Base-by-base conservation (phyloP, 2,888 invertebrate species). In the Bombyx huttoni region DNA sequence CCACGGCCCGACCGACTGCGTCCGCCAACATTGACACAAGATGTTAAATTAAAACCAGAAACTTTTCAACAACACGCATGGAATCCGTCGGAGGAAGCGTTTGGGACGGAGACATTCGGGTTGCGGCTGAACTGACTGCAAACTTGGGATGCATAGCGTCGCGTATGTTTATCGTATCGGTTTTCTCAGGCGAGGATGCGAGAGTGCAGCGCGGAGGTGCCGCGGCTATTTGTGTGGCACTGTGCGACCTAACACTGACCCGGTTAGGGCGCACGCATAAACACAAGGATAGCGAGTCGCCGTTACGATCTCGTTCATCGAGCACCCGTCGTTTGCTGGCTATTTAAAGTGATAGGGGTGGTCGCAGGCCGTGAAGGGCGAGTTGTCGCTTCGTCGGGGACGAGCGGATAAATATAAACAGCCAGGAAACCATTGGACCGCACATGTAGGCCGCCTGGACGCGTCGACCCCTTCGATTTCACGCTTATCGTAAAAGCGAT, bases 181-280 rank as follows among this genome's bases (percentile, higher is more conserved):
- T 9, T 13, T 13, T 7, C 33, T 12, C n/a, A 3, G 3, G 12
- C 3, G 40, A 13, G 12, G 46, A 35, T 50, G 50, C 9, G 10
- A 45, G 46, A 8, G 56, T 58, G 62, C 62, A 60, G 68, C 66
- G 67, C 63, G 61, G 65, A 68, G 70, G 67, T 59, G 64, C 65
- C 59, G 67, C 65, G 67, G 76, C 83, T 84, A 85, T 84, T 85
- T 84, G 76, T 80, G 83, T 82, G 79, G 75, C 71, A 78, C 79
- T 81, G 81, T 83, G 82, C 77, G 85, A 81, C 84, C 86, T 87
- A 87, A 84, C 86, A 87, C 86, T 87, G 87, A 86, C 86, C 87
- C 73, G 81, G 82, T 83, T 86, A 81, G 75, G 65, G 63, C 77
- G 70, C 40, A 73, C 76, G 78, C 78, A 74, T 81, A 78, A 79